Evolutionary conservation across 2,797 vertebrate species (phyloP).

Genomic region (Gymnopithys bicolor): DNA sequence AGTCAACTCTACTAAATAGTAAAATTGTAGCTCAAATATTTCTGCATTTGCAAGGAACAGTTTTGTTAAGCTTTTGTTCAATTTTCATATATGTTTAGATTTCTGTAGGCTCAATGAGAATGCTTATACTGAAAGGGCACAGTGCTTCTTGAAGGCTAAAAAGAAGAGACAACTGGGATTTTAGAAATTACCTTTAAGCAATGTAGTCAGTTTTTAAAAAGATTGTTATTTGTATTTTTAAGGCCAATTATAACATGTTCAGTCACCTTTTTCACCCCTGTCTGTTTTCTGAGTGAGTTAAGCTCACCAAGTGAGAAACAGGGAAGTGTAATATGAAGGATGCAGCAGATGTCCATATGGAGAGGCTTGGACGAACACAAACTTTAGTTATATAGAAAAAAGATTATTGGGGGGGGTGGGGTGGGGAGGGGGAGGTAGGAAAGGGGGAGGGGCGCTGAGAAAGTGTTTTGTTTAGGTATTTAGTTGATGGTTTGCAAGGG

Average conservation of each 20-base stretch:
- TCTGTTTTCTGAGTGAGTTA: background rate
- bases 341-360: background rate
- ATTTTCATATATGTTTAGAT: background rate
- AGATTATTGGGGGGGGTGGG: too few relatives aligned
- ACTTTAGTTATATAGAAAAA: background rate
- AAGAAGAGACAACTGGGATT: background rate
- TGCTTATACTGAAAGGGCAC: background rate
- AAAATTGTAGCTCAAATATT: background rate
- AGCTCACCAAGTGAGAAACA: background rate
- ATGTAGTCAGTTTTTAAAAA: background rate
- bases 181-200: background rate
- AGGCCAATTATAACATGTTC: background rate
- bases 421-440: too few relatives aligned
- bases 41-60: background rate
- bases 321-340: background rate
- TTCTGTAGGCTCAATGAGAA: background rate
- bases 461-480: background rate
- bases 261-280: accelerated
- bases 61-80: background rate
- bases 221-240: background rate
- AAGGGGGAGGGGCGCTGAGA: too few relatives aligned
- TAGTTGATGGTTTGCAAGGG: background rate
- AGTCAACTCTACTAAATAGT: background rate
- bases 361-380: background rate
- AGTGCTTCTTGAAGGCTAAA: background rate